These are phyloP conservation scores for Zelostemma sp. DNA, from an alignment of 1,140 invertebrate species.

Conservation along the genomic window DNA sequence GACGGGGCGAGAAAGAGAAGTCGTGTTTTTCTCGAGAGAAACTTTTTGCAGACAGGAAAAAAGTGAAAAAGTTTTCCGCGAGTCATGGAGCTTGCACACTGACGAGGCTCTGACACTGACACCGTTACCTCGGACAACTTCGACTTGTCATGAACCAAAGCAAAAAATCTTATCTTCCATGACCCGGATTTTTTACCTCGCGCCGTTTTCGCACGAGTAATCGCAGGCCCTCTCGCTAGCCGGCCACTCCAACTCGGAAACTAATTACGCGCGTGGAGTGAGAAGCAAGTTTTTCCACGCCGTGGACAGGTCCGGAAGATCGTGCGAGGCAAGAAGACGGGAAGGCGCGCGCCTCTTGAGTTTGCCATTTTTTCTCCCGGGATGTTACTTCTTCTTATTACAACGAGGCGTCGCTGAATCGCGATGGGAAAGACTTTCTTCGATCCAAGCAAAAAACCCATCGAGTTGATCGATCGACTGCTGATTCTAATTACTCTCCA, in stretches of 20 bases:
- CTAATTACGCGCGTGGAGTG: constrained; percentile 61
- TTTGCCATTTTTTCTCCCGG: constrained; percentile 29
- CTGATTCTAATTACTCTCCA: constrained; percentile 5
- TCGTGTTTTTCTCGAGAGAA: constrained; percentile 20
- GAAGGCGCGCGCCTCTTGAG: constrained; percentile 13
- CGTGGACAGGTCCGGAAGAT: constrained; percentile 15
- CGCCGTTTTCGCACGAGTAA: constrained; percentile 34
- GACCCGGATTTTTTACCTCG: constrained; percentile 51
- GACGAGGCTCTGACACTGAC: constrained; percentile 36
- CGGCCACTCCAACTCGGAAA: constrained; percentile 61
- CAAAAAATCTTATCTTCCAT: constrained; percentile 52
- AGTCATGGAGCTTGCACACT: constrained; percentile 7
- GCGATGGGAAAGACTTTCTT: neutral
- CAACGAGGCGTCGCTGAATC: constrained; percentile 7
- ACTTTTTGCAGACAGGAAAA: constrained; percentile 17
- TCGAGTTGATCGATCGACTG: constrained; percentile 6
- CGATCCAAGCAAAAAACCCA: constrained; percentile 6
- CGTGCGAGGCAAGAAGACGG: constrained; percentile 13
- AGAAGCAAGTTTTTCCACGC: constrained; percentile 55
- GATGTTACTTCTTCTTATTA: constrained; percentile 8
- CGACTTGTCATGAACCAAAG: constrained; percentile 33
- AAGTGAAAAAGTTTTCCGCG: constrained; percentile 20
- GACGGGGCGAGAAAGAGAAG: neutral
- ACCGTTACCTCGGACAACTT: constrained; percentile 25
- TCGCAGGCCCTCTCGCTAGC: constrained; percentile 27